Base-by-base conservation (phyloP, 1,140 invertebrate species). In the Euwallacea fornicatus region DNA sequence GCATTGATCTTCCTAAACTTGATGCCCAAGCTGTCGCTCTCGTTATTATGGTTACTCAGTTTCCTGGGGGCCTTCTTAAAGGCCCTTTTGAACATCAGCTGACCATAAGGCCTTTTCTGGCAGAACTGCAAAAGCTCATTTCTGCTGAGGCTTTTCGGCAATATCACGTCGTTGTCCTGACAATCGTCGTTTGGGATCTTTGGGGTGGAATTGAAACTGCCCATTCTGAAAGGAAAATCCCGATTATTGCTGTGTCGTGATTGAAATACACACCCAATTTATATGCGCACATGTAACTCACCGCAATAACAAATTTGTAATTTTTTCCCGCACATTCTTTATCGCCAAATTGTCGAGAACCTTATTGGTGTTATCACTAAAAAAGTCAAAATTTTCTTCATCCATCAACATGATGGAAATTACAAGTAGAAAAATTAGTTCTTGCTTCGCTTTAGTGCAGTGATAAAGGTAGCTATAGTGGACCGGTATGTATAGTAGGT, bases 171-270 rank as follows among this genome's bases (percentile, higher is more conserved):
- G 73, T 86, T 83, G 78, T 91, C 89, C 79, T 88, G 86, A 10
- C 81, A 81, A 78, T 90, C 89, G 71, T 86, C 84, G 77, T 89
- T 89, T 66, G 85, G 79, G 63, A 90, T 88, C 79, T 88, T 88
- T 56, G 88, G 88, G 7, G 87, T 83, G 33, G 89, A 89, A 55
- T 87, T 89, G 73, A 91, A 91, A 79, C 89, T 90, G 42, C 89
- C 89, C 89, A 91, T 91, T 80, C 89, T 91, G 79, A 3, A 84
- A 84, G 16, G 41, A 41, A 61, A 42, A 42, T 61, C 8, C 13
- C 6, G 9, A 6, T 50, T 33, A 33, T 33, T 33, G 21, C 4
- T 15, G 2, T 1, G 46, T n/a, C 10, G 3, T 61, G 4, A 4
- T 33, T 46, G 47, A 47, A 6, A 47, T 2, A 11, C 9, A 13